Evolutionary conservation across 2,888 invertebrate genomes (phyloP).

Genomic region (Hyppa rectilinea): DNA sequence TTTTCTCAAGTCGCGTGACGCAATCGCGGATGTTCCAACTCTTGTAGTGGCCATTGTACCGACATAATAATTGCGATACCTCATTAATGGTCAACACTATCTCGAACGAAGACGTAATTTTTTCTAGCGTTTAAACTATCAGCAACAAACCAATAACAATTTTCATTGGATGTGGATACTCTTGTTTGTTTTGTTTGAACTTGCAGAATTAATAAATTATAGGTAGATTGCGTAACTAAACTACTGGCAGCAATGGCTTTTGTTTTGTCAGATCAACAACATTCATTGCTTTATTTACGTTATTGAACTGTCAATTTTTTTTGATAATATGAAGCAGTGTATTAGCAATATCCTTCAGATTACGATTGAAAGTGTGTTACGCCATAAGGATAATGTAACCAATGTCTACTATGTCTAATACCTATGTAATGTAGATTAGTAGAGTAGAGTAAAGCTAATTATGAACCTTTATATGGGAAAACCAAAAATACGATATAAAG

Average conservation of each 20-base stretch:
- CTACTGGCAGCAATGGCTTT: too few relatives aligned
- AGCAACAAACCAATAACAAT: not conserved
- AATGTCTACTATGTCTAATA: too few relatives aligned
- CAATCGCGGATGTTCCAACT: slow-evolving; percentile 82
- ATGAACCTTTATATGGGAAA: not conserved
- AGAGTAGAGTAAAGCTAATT: not conserved
- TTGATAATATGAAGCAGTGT: too few relatives aligned
- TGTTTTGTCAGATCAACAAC: too few relatives aligned
- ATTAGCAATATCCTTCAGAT: too few relatives aligned
- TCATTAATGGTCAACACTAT: slow-evolving; percentile 63
- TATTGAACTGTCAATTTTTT: too few relatives aligned
- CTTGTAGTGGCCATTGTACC: slow-evolving; percentile 67
- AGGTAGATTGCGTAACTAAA: too few relatives aligned
- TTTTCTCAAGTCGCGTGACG: slow-evolving; percentile 86
- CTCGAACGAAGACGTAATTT: slow-evolving; percentile 24
- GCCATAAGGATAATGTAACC: too few relatives aligned
- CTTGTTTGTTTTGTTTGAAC: not conserved
- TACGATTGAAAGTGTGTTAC: too few relatives aligned
- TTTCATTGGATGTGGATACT: not conserved
- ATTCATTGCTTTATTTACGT: too few relatives aligned
- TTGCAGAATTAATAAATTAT: not conserved
- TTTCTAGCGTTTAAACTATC: slow-evolving; percentile 2
- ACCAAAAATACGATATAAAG: not conserved
- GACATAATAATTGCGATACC: slow-evolving; percentile 69
- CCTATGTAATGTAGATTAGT: not conserved